Evolutionary conservation across 2,888 invertebrate genomes (phyloP), one percentile per base, ranked within the genome.

Genomic region (Aspidapion aeneum): DNA sequence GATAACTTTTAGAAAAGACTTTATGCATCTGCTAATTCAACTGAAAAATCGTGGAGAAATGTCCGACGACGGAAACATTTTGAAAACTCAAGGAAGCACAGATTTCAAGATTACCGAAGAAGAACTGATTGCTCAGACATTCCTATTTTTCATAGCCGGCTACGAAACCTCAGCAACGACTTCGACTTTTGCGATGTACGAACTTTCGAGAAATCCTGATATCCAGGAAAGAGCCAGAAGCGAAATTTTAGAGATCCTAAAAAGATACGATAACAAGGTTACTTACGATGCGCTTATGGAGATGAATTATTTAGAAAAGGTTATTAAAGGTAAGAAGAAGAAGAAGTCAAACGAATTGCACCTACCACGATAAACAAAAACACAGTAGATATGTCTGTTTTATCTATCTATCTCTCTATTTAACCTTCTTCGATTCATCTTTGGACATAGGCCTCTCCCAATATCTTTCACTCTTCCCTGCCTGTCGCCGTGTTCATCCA

Each of bases 1-100:
- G n/a, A n/a, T n/a, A n/a, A n/a, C n/a, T 82, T 60, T 78, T 86
- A 49, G 72, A 82, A 5, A 70, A 74, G 2, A 81, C 82, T 61
- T 77, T 83, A 3, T 35, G 35, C 35, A 35, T 35, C 3, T 35
- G 35, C 35, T 35, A 7, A 35, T 35, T 35, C 35, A 35, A 35
- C 35, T 35, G 12, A 35, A 35, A 35, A 35, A 35, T 12, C 35
- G 35, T 75, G 79, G 5, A 21, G 61, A 1, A 48, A 50, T 5
- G 18, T 50, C 1, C 52, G 56, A 20, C n/a, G 3, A 17, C n/a
- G 56, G 17, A 49, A 67, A 54, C 54, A 35, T 35, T 35, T 7
- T 12, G 12, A 35, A 3, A 35, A 12, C 35, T 35, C 3, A 35
- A 35, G 12, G 12, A 3, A 35, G 5, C 3, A 12, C 5, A 35